Evolutionary conservation across 2,888 invertebrate species (phyloP), one percentile per base, ranked within the genome.

Genomic region (Tetragnatha montana): DNA sequence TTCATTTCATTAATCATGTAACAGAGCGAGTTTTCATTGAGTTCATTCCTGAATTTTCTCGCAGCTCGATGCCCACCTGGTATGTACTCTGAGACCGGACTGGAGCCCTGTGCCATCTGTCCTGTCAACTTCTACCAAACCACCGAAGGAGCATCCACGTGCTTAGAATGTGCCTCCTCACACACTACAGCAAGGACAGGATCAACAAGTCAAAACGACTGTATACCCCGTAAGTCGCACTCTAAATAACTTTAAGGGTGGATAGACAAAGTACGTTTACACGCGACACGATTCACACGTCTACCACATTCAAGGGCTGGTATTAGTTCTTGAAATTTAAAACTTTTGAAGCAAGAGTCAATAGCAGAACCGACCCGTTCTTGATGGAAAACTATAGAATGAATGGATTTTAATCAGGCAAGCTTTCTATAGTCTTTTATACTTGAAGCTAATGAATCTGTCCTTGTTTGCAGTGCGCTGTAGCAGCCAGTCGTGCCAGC

Each of bases 101-200:
- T 99, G 50, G 97, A 98, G 10, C 98, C 98, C 0, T 99, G 99
- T 93, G 97, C 97, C 1, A 95, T 96, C 89, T 99, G 99, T 92
- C 98, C 99, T 0, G 95, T 95, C 92, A 97, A 98, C 94, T 98
- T 98, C 94, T 99, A 97, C 94, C 98, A 99, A 94, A 96, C 97
- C n/a, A 94, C 95, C 49, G 94, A 96, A 50, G 98, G 98, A 1
- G 96, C 97, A 92, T 97, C 96, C 1, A 95, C 96, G 50, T 99
- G 98, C 93, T 95, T 95, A 92, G 97, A 98, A 93, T 99, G 99
- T 93, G 96, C 97, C 1, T 96, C 97, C 6, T 97, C 97, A 91
- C 97, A 97, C 95, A 96, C 96, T 93, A 99, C 99, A 0, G 96
- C 96, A 90, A 95, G 95, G 50, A 94, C 96, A 0, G 98, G 97